Conservation (phyloP, 2,797 vertebrate species). For the Gambelia wislizenii region DNA sequence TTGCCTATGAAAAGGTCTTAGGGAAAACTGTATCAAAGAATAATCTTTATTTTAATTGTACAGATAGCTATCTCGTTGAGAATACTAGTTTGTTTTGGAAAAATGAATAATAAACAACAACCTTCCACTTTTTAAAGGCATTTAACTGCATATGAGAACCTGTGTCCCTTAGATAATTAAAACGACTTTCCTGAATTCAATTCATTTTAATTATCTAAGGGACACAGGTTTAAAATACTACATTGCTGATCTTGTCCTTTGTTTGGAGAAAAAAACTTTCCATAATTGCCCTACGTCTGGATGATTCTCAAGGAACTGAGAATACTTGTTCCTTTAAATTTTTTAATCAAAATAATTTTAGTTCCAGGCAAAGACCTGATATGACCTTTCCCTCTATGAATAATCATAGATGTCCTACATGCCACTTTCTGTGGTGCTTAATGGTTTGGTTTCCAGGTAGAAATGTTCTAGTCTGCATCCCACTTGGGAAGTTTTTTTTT, state of each 20-base stretch:
- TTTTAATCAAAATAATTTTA: constrained; percentile 27
- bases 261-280: constrained; percentile 41
- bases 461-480: constrained; percentile 9
- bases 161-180: too few species aligned
- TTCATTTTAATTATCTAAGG: constrained; percentile 28
- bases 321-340: constrained; percentile 28
- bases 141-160: too few species aligned
- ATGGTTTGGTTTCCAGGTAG: constrained; percentile 42
- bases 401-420: not conserved
- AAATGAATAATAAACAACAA: constrained; percentile 40
- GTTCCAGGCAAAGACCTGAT: constrained; percentile 35
- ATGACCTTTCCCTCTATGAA: constrained; percentile 1
- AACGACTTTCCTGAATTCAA: constrained; percentile 7
- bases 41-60: constrained; percentile 40
- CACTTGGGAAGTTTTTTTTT: not conserved
- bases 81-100: constrained; percentile 46
- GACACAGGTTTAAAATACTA: constrained; percentile 19
- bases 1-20: constrained; percentile 35
- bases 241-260: constrained; percentile 38
- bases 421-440: not conserved
- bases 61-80: not conserved
- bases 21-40: constrained; percentile 10
- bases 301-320: constrained; percentile 23
- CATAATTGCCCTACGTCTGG: constrained; percentile 35
- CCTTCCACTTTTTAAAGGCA: constrained; percentile 28